phyloP scores from a whole-genome alignment of 37 sponge, comb jelly and placozoan genomes.

The Beroe ovata region DNA sequence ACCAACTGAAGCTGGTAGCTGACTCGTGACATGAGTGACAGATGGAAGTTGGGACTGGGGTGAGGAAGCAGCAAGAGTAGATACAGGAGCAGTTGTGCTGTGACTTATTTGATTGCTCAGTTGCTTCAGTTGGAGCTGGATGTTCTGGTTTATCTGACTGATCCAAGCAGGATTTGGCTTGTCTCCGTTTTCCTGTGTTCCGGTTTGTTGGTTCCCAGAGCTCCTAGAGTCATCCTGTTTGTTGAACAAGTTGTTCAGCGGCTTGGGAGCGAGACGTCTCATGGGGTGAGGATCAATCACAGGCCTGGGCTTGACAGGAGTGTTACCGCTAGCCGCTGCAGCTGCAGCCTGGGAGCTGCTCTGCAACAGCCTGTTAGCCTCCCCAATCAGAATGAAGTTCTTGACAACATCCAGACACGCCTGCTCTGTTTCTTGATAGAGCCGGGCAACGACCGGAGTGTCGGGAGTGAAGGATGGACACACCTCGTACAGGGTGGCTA shows the following conservation, averaged over 20 bases:
- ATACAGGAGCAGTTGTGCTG: not conserved
- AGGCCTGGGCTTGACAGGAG: not conserved
- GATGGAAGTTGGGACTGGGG: constrained; percentile 13
- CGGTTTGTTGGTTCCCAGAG: not conserved
- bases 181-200: constrained; percentile 38
- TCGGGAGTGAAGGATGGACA: constrained; percentile 63
- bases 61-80: not conserved
- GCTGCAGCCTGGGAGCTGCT: not conserved
- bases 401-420: constrained; percentile 64
- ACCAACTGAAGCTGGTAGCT: not conserved
- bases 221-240: not conserved
- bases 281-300: not conserved
- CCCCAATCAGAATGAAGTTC: constrained; percentile 67
- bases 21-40: too few relatives aligned
- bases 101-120: not conserved
- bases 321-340: not conserved
- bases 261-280: constrained; percentile 46
- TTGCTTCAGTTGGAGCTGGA: constrained; percentile 65
- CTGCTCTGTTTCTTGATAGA: constrained; percentile 60
- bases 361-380: constrained; percentile 59
- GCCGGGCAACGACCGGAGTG: constrained; percentile 50
- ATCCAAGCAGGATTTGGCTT: constrained; percentile 54
- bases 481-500: constrained; percentile 55
- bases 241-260: constrained; percentile 14
- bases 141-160: constrained; percentile 65